Conservation (phyloP, 2,888 invertebrate genomes). For the Tenthredo amoena region DNA sequence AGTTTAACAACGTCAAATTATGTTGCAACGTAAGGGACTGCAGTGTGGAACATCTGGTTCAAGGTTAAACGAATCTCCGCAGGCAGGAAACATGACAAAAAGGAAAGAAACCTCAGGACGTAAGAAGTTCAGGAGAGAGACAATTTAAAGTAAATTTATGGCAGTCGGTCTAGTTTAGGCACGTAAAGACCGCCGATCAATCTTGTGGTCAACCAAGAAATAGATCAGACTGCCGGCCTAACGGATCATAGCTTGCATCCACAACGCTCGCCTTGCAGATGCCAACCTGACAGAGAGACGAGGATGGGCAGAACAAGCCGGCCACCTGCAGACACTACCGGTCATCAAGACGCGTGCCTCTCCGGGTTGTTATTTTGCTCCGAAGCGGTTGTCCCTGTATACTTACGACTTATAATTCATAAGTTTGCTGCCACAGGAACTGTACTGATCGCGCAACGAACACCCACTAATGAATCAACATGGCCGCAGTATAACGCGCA, state of each 20-base stretch:
- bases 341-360: constrained; percentile 40
- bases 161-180: constrained; percentile 45
- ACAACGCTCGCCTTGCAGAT: constrained; percentile 32
- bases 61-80: background rate
- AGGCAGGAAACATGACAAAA: constrained; percentile 6
- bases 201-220: constrained; percentile 51
- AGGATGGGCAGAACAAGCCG: constrained; percentile 41
- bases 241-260: constrained; percentile 41
- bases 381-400: constrained; percentile 27
- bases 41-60: background rate
- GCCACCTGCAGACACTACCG: constrained; percentile 32
- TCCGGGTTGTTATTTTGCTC: constrained; percentile 23
- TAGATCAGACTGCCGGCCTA: constrained; percentile 43
- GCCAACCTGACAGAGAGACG: constrained; percentile 25
- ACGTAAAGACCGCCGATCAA: constrained; percentile 53
- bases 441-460: constrained; percentile 15
- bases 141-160: constrained; percentile 53
- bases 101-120: constrained; percentile 12
- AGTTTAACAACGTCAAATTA: background rate
- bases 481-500: background rate
- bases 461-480: constrained; percentile 51
- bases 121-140: constrained; percentile 27
- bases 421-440: constrained; percentile 14
- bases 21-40: background rate
- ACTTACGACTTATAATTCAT: constrained; percentile 41